Conservation (phyloP, 2,113 vertebrate genomes). For the Sapajus apella region DNA sequence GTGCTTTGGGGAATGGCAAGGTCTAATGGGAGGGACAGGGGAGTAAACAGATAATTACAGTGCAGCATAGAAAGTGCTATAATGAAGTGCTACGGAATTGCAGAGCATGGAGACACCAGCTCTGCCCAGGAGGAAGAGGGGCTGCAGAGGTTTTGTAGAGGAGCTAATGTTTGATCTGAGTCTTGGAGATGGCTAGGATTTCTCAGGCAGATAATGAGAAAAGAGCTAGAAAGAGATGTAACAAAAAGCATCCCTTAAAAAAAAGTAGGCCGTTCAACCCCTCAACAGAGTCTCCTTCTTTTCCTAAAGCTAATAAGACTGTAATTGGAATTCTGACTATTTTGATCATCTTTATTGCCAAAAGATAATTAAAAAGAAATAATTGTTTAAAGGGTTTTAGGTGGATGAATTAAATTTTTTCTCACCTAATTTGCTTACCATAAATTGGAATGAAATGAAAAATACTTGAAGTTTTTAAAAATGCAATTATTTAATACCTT, state of each 20-base stretch:
- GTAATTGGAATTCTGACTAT: background rate
- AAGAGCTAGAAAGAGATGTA: background rate
- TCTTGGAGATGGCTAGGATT: background rate
- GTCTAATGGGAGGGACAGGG: background rate
- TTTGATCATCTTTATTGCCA: background rate
- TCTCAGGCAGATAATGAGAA: background rate
- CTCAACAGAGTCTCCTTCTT: background rate
- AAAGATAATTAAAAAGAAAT: background rate
- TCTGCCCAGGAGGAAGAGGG: too few relatives aligned
- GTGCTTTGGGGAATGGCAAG: background rate
- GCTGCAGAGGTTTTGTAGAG: background rate
- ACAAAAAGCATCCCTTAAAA: background rate
- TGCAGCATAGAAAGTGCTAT: background rate
- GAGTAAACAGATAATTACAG: background rate
- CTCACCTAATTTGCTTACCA: background rate
- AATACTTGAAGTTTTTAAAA: background rate
- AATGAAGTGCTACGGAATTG: background rate
- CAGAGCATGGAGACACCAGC: background rate
- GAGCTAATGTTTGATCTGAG: background rate
- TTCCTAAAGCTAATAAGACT: background rate
- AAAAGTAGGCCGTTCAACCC: background rate
- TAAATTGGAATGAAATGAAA: background rate
- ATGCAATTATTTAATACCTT: background rate
- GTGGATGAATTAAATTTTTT: background rate
- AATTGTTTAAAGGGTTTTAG: background rate